Percentiles rank a stretch among this genome's conserved stretches.
phyloP scores from a whole-genome alignment of 2,797 vertebrate species.

The Otolemur crassicaudatus region DNA sequence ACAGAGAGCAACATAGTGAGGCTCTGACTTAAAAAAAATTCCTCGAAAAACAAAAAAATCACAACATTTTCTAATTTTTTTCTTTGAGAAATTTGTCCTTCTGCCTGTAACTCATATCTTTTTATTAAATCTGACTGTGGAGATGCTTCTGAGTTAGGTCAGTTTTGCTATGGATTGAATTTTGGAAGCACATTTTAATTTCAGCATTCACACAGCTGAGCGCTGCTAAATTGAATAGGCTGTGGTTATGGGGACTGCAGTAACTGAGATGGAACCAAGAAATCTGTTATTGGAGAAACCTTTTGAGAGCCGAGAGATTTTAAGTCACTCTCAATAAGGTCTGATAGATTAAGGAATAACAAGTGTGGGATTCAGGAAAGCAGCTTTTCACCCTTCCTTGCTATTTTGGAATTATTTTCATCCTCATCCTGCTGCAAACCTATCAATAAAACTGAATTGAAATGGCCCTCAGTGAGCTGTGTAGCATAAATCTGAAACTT shows the following conservation, averaged over 20 bases:
- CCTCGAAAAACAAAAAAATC: background rate
- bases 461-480: constrained; percentile 36
- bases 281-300: constrained; percentile 69
- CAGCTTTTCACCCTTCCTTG: constrained; percentile 21
- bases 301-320: constrained; percentile 72
- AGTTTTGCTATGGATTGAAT: constrained; percentile 62
- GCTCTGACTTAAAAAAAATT: too few relatives aligned
- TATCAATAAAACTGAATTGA: constrained; percentile 55
- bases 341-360: constrained; percentile 75
- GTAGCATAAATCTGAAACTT: constrained; percentile 52
- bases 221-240: constrained; percentile 63
- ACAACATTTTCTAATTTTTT: constrained; percentile 27
- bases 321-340: constrained; percentile 72
- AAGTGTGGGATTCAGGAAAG: constrained; percentile 15
- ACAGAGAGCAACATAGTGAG: too few relatives aligned
- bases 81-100: constrained; percentile 54
- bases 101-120: constrained; percentile 1
- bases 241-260: constrained; percentile 55
- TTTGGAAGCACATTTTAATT: constrained; percentile 79
- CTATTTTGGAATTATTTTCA: constrained; percentile 65
- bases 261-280: constrained; percentile 77
- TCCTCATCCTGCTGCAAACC: background rate
- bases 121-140: constrained; percentile 64
- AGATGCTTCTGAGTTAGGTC: constrained; percentile 68
- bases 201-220: constrained; percentile 60